phyloP scores from a whole-genome alignment of 2,797 vertebrate species.

The Coregonus sp. region DNA sequence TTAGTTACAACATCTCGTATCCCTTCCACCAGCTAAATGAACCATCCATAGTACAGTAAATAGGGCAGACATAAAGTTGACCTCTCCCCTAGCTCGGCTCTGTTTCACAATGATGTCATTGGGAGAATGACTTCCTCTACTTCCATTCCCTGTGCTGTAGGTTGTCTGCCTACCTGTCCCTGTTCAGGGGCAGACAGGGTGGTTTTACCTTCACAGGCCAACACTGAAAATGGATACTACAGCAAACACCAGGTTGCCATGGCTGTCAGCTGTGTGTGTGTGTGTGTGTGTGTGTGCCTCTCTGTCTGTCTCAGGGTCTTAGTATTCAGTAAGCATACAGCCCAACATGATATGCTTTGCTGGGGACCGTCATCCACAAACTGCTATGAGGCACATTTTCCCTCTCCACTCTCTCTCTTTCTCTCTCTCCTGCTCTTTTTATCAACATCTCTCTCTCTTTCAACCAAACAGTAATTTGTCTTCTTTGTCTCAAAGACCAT shows the following conservation, averaged over 20 bases:
- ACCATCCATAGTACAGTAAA: background rate
- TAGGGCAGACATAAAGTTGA: background rate
- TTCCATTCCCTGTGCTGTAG: background rate
- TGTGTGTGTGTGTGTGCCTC: background rate
- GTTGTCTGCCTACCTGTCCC: background rate
- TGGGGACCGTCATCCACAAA: slow-evolving; percentile 8
- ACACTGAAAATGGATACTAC: slow-evolving; percentile 1
- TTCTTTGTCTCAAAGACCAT: too few relatives aligned
- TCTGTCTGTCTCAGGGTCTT: background rate
- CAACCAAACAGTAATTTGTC: too few relatives aligned
- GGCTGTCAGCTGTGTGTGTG: background rate
- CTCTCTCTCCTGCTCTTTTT: background rate
- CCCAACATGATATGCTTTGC: slow-evolving; percentile 7
- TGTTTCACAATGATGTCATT: background rate
- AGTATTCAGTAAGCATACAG: slow-evolving; percentile 9
- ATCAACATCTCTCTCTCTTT: too few relatives aligned
- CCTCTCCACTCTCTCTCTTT: background rate
- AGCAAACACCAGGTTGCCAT: slow-evolving; percentile 5
- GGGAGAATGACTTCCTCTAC: background rate
- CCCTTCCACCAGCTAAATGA: background rate
- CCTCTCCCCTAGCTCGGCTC: background rate
- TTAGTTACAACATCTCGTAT: background rate
- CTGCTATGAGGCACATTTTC: background rate
- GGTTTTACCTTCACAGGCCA: slow-evolving; percentile 8
- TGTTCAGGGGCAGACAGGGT: background rate